Evolutionary conservation across 2,888 invertebrate genomes (phyloP), one percentile per base, ranked within the genome.

Genomic region (Conchocele bisecta): DNA sequence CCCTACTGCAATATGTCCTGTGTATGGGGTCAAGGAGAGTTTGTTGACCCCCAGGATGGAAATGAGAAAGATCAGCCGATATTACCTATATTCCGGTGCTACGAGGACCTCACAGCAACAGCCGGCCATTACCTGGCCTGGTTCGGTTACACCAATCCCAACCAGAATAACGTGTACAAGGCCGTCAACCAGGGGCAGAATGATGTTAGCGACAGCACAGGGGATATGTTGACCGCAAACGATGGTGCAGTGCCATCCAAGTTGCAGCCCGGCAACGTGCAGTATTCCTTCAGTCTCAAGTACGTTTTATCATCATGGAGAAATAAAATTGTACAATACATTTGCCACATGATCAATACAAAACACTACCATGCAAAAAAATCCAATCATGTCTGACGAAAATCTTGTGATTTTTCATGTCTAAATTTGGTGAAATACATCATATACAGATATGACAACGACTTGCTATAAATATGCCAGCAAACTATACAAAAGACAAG

Each of bases 111-210:
- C 33, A n/a, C n/a, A n/a, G 57, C 61, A 7, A 54, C n/a, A 7
- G 28, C 60, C 2, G 48, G 57, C 2, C 9, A 22, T 7, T 70
- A 79, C 29, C 72, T 61, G 6, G 84, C 83, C 0, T 86, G 83
- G 83, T 84, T 86, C 74, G 85, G 85, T 39, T 86, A 86, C 56
- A 56, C 57, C 28, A 86, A 86, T 50, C 48, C 48, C 11, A 86
- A 86, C 56, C 46, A 64, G 0, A 79, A 83, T 58, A 86, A 85
- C 61, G 72, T 86, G 4, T 83, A 84, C 57, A 75, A 84, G 9
- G 56, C 74, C 4, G 64, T n/a, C n/a, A n/a, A n/a, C n/a, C n/a
- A n/a, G n/a, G n/a, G n/a, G n/a, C n/a, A n/a, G n/a, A n/a, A n/a
- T n/a, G 48, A 48, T 5, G n/a, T 13, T 48, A 48, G 31, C 29